A percentile compares a stretch with the other conserved stretches of the same genome.
phyloP scores from a whole-genome alignment of 1,140 invertebrate species.

The Ips nitidus region DNA sequence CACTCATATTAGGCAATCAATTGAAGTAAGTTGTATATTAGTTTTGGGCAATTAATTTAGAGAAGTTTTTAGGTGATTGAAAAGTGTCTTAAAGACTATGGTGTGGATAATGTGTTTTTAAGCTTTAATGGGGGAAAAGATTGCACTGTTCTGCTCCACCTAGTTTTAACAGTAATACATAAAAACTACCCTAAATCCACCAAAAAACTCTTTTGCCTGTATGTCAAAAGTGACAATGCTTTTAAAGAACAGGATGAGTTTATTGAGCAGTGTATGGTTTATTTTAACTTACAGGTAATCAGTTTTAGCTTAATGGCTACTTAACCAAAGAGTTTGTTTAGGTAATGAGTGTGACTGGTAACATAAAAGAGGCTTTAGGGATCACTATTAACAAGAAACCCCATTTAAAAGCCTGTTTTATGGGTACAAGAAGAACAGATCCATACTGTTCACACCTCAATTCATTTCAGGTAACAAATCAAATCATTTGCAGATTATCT shows the following conservation, averaged over 20 bases:
- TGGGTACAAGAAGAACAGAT: constrained; percentile 86
- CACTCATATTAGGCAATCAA: constrained; percentile 15
- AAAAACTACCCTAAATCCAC: constrained; percentile 52
- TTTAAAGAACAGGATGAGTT: constrained; percentile 89
- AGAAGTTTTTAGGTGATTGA: constrained; percentile 9
- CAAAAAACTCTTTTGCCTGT: constrained; percentile 58
- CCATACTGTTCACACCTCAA: constrained; percentile 70
- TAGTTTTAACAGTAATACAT: constrained; percentile 66
- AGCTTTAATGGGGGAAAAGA: constrained; percentile 98
- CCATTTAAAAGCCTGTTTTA: constrained; percentile 77
- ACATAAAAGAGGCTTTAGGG: constrained; percentile 71
- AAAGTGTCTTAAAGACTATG: constrained; percentile 59
- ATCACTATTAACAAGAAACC: constrained; percentile 64
- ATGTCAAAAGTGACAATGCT: constrained; percentile 72
- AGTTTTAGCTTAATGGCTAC: constrained; percentile 1
- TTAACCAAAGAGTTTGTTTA: neutral
- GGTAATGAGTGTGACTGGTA: constrained; percentile 66
- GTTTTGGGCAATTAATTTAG: neutral
- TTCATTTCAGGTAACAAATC: constrained; percentile 20
- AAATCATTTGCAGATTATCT: constrained; percentile 12
- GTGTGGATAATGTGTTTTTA: constrained; percentile 74
- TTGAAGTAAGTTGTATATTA: constrained; percentile 18
- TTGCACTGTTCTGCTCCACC: constrained; percentile 87
- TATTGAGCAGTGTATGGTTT: constrained; percentile 66
- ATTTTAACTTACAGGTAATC: constrained; percentile 68